A percentile compares a stretch with the other conserved stretches of the same genome.
These are phyloP conservation scores for Trichopoda pennipes DNA, from an alignment of 2,888 invertebrate species.

Conservation along the genomic window DNA sequence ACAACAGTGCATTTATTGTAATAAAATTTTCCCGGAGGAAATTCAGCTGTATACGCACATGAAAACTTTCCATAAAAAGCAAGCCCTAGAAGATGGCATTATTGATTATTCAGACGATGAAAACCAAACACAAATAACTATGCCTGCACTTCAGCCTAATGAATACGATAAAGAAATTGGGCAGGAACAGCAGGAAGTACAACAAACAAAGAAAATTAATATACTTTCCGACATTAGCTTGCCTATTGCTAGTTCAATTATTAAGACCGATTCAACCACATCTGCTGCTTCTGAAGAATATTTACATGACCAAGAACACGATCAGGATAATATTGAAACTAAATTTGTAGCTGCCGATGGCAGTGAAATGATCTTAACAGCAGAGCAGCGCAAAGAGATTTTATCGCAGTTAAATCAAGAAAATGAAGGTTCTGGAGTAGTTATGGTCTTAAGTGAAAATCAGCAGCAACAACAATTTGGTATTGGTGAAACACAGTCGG, in stretches of 20 bases:
- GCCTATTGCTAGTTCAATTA: conserved; percentile 73
- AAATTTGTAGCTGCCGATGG: conserved; percentile 82
- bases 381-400: conserved; percentile 80
- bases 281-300: conserved; percentile 80
- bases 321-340: conserved; percentile 72
- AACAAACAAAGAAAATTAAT: conserved; percentile 81
- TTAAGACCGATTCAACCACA: conserved; percentile 76
- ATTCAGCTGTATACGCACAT: conserved; percentile 87
- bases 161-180: conserved; percentile 72
- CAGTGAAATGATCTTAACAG: conserved; percentile 80
- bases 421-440: conserved; percentile 78
- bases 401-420: conserved; percentile 80
- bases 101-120: conserved; percentile 83
- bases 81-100: conserved; percentile 85
- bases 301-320: conserved; percentile 69
- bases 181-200: conserved; percentile 26
- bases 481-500: conserved; percentile 31
- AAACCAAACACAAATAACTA: conserved; percentile 65
- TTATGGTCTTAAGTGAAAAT: conserved; percentile 80
- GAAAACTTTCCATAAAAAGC: conserved; percentile 84
- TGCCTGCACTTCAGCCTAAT: conserved; percentile 43
- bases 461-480: conserved; percentile 35
- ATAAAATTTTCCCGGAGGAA: conserved; percentile 86
- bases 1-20: conserved; percentile 88
- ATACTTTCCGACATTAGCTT: conserved; percentile 81